Percentiles rank a stretch among this genome's conserved stretches.
phyloP scores from a whole-genome alignment of 2,113 vertebrate genomes.

The Dicrurus megarhynchus region DNA sequence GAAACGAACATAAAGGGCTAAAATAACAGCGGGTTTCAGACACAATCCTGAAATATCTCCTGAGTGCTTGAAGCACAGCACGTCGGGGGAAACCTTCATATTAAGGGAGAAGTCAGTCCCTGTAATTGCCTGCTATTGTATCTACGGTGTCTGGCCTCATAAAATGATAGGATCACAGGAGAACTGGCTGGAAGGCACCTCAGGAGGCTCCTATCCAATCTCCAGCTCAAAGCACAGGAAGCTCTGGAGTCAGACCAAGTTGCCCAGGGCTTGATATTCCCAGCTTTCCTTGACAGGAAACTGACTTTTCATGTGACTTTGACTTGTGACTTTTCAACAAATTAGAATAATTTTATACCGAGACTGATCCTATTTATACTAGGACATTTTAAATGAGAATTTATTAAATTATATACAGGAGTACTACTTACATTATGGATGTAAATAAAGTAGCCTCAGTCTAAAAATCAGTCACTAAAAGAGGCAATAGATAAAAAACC shows the following conservation, averaged over 20 bases:
- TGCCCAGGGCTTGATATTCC: neutral
- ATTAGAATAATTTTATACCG: neutral
- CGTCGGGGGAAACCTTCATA: neutral
- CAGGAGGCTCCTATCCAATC: neutral
- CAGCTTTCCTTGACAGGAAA: neutral
- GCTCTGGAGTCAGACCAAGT: neutral
- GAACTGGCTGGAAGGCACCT: neutral
- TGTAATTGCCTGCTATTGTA: neutral
- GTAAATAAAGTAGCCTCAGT: neutral
- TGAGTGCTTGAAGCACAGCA: neutral
- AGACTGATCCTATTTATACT: neutral
- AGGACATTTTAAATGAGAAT: neutral
- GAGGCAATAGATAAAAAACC: neutral
- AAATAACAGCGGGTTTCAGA: slow-evolving; percentile 24
- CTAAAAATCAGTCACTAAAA: neutral
- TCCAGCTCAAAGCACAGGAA: neutral
- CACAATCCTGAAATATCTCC: slow-evolving; percentile 27
- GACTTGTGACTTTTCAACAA: neutral
- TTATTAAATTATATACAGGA: neutral
- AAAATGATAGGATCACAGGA: neutral
- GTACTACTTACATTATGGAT: neutral
- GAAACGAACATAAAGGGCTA: slow-evolving; percentile 1
- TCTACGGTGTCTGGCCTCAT: neutral
- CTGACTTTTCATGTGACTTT: neutral
- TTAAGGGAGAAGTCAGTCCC: neutral